A percentile compares a stretch with the other conserved stretches of the same genome.
Conservation (phyloP, 1,140 invertebrate genomes). For the Mylabris phalerata region DNA sequence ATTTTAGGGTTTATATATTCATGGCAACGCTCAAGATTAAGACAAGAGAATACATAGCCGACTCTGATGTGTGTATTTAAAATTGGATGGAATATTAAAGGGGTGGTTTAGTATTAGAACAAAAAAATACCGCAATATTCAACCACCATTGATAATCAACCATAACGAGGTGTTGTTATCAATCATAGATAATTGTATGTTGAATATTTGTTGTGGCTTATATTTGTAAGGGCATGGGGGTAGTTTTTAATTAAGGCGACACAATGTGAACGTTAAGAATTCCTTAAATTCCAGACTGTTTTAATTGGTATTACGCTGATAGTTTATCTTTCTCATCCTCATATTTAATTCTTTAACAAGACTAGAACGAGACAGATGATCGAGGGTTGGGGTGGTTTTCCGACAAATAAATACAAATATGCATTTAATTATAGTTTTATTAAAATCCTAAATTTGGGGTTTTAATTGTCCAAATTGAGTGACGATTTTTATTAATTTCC, state of each 20-base stretch:
- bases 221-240: constrained; percentile 15
- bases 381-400: constrained; percentile 22
- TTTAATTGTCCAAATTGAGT: too few relatives aligned
- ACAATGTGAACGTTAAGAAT: constrained; percentile 40
- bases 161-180: too few relatives aligned
- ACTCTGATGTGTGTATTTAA: too few relatives aligned
- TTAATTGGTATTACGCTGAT: constrained; percentile 36
- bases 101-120: too few relatives aligned
- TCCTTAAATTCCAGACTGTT: constrained; percentile 36
- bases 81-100: too few relatives aligned
- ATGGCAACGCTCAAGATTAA: constrained; percentile 38
- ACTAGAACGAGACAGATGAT: constrained; percentile 8
- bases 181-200: too few relatives aligned
- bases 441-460: constrained; percentile 35
- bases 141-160: too few relatives aligned
- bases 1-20: constrained; percentile 31
- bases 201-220: too few relatives aligned
- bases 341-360: background rate
- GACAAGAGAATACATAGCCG: constrained; percentile 9
- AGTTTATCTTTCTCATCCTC: constrained; percentile 25
- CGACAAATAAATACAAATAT: constrained; percentile 35
- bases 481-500: too few relatives aligned
- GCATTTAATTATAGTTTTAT: constrained; percentile 39
- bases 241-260: constrained; percentile 43
- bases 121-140: too few relatives aligned